Evolutionary conservation across 2,113 vertebrate genomes (phyloP).

Genomic region (Entomyzon cyanotis): DNA sequence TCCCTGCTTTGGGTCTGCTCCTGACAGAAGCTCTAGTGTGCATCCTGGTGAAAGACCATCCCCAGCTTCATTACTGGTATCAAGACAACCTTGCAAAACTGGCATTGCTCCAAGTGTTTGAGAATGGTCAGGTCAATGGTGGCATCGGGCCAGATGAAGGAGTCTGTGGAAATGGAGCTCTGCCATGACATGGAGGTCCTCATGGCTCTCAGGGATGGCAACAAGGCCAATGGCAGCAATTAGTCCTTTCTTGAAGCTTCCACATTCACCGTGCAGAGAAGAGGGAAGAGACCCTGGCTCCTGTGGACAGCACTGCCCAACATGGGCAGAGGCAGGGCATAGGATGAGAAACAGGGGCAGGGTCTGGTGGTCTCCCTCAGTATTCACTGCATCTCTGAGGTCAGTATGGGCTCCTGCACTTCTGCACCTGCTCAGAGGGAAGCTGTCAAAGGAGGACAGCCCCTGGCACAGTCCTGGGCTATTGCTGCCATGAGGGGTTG

Average conservation of each 20-base stretch:
- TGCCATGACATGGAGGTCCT: neutral
- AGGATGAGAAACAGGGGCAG: neutral
- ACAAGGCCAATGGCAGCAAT: neutral
- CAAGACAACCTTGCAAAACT: neutral
- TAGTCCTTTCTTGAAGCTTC: too few species aligned
- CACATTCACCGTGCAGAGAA: neutral
- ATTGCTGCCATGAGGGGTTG: neutral
- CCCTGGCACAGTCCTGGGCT: neutral
- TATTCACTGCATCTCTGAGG: neutral
- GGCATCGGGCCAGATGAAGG: neutral
- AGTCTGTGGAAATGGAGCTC: neutral
- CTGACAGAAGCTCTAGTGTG: neutral
- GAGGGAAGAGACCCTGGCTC: neutral
- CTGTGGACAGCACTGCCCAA: neutral
- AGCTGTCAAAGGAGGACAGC: neutral
- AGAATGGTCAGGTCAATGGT: neutral
- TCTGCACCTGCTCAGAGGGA: neutral
- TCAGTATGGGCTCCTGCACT: neutral
- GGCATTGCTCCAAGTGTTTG: neutral
- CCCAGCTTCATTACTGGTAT: neutral
- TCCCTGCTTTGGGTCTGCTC: neutral
- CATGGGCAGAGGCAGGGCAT: too few species aligned
- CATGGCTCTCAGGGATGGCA: neutral
- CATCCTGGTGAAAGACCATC: neutral
- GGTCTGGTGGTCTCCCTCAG: neutral